Evolutionary conservation across 2,113 vertebrate species (phyloP).

Genomic region (Edolisoma coerulescens): DNA sequence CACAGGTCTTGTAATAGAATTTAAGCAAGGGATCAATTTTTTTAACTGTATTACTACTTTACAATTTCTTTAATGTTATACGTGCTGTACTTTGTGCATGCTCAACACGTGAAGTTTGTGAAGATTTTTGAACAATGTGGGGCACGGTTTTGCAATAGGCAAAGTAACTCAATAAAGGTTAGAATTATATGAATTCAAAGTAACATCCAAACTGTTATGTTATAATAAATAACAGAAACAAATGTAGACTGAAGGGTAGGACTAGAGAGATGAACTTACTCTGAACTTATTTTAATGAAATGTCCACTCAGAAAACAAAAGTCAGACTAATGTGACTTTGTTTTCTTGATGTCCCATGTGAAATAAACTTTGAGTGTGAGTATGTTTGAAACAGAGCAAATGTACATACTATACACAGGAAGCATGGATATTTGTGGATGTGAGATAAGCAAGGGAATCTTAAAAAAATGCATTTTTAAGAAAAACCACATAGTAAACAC

Average conservation of each 20-base stretch:
- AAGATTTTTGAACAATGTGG: not conserved
- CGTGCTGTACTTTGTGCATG: not conserved
- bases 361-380: conserved; percentile 64
- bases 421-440: conserved; percentile 59
- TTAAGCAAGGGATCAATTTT: not conserved
- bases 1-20: not conserved
- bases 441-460: conserved; percentile 49
- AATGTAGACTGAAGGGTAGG: conserved; percentile 2
- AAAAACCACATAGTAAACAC: conserved; percentile 33
- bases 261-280: conserved; percentile 47
- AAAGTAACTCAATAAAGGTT: not conserved
- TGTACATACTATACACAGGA: conserved; percentile 64
- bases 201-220: not conserved
- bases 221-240: conserved; percentile 39
- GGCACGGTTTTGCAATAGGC: not conserved
- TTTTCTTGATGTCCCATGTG: conserved; percentile 61
- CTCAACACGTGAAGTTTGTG: not conserved
- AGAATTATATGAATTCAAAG: not conserved
- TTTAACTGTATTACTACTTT: not conserved
- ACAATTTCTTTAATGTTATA: not conserved
- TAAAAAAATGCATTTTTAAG: conserved; percentile 43
- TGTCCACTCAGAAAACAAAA: conserved; percentile 6
- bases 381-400: conserved; percentile 55
- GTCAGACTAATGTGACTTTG: conserved; percentile 41
- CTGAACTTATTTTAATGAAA: conserved; percentile 64